Evolutionary conservation across 2,888 invertebrate genomes (phyloP).

Genomic region (Drosophila testacea): DNA sequence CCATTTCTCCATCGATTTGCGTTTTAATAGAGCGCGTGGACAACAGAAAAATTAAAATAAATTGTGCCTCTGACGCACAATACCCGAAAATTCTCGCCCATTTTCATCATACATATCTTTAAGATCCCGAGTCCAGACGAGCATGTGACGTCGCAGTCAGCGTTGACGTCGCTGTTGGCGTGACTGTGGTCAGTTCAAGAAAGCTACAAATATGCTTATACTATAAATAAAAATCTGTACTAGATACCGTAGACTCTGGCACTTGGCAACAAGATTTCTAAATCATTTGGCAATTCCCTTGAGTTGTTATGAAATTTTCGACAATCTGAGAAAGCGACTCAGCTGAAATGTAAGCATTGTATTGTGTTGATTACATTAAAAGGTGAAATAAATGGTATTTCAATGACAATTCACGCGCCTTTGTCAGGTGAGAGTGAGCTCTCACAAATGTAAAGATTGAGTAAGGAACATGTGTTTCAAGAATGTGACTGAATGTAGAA

Average conservation of each 20-base stretch:
- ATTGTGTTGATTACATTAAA: slow-evolving; percentile 10
- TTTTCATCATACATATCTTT: slow-evolving; percentile 5
- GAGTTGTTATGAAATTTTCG: slow-evolving; percentile 60
- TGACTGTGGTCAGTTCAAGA: slow-evolving; percentile 74
- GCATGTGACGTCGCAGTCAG: slow-evolving; percentile 53
- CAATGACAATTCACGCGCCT: slow-evolving; percentile 6
- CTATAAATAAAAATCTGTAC: slow-evolving; percentile 27
- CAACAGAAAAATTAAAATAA: slow-evolving; percentile 74
- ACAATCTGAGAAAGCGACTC: slow-evolving; percentile 46
- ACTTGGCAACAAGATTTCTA: slow-evolving; percentile 64
- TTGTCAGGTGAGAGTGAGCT: slow-evolving; percentile 23
- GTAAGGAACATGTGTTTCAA: slow-evolving; percentile 21
- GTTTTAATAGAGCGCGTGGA: slow-evolving; percentile 37
- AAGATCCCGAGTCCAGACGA: slow-evolving; percentile 18
- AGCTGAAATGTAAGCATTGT: slow-evolving; percentile 22
- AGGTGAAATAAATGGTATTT: slow-evolving; percentile 26
- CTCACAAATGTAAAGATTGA: slow-evolving; percentile 20
- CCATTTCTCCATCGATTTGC: slow-evolving; percentile 13
- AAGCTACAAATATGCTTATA: slow-evolving; percentile 21
- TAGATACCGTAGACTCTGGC: neutral
- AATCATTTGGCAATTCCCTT: slow-evolving; percentile 32
- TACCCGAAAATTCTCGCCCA: slow-evolving; percentile 31
- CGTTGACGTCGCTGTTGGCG: slow-evolving; percentile 2
- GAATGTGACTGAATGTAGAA: slow-evolving; percentile 12
- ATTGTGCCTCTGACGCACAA: slow-evolving; percentile 56